Percentiles rank a stretch among this genome's conserved stretches.
Evolutionary conservation across 2,113 vertebrate genomes (phyloP).

Genomic region (Cinclus mexicanus): DNA sequence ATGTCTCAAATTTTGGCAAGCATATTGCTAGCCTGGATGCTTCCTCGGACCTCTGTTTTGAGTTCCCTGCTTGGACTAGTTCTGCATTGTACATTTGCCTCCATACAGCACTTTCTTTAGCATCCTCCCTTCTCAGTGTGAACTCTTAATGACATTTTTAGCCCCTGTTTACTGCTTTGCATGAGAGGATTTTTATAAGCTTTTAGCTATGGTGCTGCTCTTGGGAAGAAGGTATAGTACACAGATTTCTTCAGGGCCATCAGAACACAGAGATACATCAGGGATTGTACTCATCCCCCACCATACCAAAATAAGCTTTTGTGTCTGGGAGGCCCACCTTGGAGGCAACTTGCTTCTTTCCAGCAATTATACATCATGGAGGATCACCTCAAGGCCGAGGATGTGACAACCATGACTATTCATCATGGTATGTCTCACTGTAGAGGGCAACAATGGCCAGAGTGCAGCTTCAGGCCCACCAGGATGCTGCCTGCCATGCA

Average conservation of each 20-base stretch:
- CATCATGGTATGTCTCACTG: background rate
- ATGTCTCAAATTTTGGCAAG: background rate
- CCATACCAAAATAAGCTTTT: background rate
- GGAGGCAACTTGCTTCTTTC: background rate
- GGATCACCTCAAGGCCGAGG: background rate
- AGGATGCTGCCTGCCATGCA: background rate
- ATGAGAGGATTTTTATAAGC: background rate
- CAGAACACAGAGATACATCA: background rate
- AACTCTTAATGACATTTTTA: background rate
- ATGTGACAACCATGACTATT: background rate
- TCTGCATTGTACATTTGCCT: background rate
- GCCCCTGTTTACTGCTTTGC: background rate
- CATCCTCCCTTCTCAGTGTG: background rate
- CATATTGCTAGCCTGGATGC: background rate
- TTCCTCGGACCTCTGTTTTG: background rate
- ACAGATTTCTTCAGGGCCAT: background rate
- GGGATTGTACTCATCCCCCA: background rate
- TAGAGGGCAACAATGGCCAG: background rate
- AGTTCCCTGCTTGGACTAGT: background rate
- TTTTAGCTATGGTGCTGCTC: background rate
- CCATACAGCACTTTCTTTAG: background rate
- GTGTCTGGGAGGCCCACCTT: background rate
- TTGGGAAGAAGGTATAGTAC: background rate
- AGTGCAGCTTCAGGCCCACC: background rate
- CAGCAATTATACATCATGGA: accelerated